Percentiles rank a stretch among this genome's conserved stretches.
Conservation (phyloP, 2,797 vertebrate species). For the Cyclura pinguis region DNA sequence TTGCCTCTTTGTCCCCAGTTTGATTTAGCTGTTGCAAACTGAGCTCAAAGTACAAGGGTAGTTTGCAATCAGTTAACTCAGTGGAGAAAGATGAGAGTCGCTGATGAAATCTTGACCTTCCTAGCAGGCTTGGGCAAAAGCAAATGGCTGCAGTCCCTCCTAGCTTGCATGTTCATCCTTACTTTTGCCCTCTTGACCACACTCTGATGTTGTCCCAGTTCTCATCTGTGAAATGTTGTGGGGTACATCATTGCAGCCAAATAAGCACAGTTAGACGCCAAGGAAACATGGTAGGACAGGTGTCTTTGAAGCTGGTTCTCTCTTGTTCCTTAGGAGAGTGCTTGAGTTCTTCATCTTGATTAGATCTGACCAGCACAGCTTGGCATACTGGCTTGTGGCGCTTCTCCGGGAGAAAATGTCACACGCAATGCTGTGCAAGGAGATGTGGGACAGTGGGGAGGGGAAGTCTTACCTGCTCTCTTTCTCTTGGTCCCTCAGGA, state of each 20-base stretch:
- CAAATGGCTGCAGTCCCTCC: too few relatives aligned
- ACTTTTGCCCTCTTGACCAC: too few relatives aligned
- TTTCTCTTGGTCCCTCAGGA: not conserved
- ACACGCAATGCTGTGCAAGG: not conserved
- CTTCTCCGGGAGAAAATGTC: not conserved
- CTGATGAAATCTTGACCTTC: too few relatives aligned
- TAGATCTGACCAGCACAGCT: not conserved
- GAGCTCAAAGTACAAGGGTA: too few relatives aligned
- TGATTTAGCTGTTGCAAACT: too few relatives aligned
- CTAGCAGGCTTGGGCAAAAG: too few relatives aligned
- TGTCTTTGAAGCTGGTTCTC: not conserved
- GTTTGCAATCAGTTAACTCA: too few relatives aligned
- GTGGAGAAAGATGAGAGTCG: too few relatives aligned
- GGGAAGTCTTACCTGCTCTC: not conserved
- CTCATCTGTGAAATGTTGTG: too few relatives aligned
- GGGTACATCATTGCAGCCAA: not conserved
- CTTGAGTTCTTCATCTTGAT: not conserved
- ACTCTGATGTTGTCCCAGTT: too few relatives aligned
- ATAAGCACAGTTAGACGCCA: not conserved
- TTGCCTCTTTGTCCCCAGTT: too few relatives aligned
- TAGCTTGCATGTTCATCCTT: too few relatives aligned
- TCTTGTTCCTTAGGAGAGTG: not conserved
- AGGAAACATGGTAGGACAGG: not conserved
- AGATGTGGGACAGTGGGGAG: not conserved
- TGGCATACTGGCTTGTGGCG: not conserved